Evolutionary conservation across 1,140 invertebrate species (phyloP).

Genomic region (Papilio polyxenes): DNA sequence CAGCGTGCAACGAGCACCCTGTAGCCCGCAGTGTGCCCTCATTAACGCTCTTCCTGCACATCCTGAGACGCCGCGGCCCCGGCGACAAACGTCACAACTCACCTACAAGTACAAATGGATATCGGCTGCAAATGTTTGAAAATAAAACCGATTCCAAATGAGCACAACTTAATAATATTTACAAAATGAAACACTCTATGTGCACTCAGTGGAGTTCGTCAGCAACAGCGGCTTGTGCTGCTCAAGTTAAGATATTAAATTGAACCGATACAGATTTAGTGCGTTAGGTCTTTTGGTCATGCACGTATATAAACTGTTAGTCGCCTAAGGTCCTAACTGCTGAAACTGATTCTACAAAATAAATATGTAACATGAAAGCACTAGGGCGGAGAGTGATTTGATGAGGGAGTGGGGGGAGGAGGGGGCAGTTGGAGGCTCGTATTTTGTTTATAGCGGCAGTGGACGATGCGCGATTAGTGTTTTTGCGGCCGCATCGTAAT

Average conservation of each 20-base stretch:
- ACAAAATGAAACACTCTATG: background rate
- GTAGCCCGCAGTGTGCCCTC: background rate
- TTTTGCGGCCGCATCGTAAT: conserved; percentile 73
- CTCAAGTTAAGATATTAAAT: background rate
- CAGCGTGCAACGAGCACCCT: background rate
- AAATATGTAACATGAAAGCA: background rate
- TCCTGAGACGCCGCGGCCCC: conserved; percentile 36
- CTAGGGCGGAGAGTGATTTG: conserved; percentile 14
- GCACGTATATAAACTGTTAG: background rate
- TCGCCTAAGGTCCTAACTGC: background rate
- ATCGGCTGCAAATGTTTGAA: background rate
- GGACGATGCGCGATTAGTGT: conserved; percentile 75
- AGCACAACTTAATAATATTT: background rate
- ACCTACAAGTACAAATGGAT: conserved; percentile 25
- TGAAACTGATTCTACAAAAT: background rate
- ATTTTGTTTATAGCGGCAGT: conserved; percentile 34
- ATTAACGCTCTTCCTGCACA: conserved; percentile 3
- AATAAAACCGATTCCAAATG: background rate
- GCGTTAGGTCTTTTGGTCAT: conserved; percentile 8
- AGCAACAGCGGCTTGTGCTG: background rate
- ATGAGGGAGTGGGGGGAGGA: too few relatives aligned
- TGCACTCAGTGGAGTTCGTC: background rate
- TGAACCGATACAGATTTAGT: conserved; percentile 9
- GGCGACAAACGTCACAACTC: conserved; percentile 46
- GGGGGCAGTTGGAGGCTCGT: background rate